A percentile compares a stretch with the other conserved stretches of the same genome.
These are phyloP conservation scores for Cydia amplana DNA, from an alignment of 1,140 invertebrate genomes.

Conservation along the genomic window DNA sequence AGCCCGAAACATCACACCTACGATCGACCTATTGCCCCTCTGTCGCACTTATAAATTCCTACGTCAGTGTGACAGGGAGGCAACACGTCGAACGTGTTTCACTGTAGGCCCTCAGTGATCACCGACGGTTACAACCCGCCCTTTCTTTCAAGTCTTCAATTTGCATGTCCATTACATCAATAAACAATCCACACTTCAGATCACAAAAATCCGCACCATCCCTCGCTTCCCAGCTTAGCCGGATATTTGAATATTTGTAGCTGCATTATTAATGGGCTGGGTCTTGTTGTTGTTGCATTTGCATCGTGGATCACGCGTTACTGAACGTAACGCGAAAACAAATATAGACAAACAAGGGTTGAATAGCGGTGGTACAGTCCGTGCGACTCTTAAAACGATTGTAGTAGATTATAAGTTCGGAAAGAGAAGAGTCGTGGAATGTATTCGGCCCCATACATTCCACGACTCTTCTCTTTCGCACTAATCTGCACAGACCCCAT, in stretches of 20 bases:
- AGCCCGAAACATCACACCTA: too few species aligned
- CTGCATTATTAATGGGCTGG: slow-evolving; percentile 72
- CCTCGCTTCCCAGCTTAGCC: slow-evolving; percentile 46
- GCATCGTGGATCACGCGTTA: slow-evolving; percentile 70
- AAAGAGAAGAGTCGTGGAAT: too few species aligned
- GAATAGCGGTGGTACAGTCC: slow-evolving; percentile 40
- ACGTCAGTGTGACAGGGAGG: too few species aligned
- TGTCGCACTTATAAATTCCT: too few species aligned
- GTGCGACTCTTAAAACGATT: not conserved
- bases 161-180: slow-evolving; percentile 19
- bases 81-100: too few species aligned
- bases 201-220: slow-evolving; percentile 35
- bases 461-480: too few species aligned
- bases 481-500: too few species aligned
- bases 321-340: slow-evolving; percentile 70
- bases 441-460: too few species aligned
- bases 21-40: too few species aligned
- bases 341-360: slow-evolving; percentile 63
- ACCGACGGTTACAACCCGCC: not conserved
- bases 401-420: not conserved
- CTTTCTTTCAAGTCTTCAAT: slow-evolving; percentile 36
- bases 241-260: slow-evolving; percentile 68
- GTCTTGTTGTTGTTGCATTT: slow-evolving; percentile 71
- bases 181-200: slow-evolving; percentile 34
- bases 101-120: too few species aligned